phyloP scores from a whole-genome alignment of 2,113 vertebrate species.

The Trachemys scripta region DNA sequence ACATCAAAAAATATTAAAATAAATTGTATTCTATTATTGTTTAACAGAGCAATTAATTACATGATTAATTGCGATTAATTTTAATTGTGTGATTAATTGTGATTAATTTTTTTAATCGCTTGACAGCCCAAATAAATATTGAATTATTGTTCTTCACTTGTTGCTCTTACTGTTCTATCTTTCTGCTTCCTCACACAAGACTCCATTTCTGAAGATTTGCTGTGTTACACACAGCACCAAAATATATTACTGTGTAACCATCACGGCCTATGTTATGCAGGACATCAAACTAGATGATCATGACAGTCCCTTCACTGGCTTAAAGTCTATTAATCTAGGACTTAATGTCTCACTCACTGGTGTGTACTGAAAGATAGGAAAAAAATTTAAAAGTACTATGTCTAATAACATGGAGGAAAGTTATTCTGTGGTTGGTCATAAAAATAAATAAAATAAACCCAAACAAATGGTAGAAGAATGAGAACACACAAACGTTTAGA shows the following conservation, averaged over 20 bases:
- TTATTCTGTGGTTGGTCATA: not conserved
- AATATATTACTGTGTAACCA: not conserved
- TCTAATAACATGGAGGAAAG: not conserved
- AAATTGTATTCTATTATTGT: no score
- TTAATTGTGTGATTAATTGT: no score
- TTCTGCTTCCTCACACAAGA: not conserved
- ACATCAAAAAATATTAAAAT: no score
- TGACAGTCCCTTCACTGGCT: not conserved
- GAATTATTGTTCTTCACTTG: not conserved
- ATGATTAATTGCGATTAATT: no score
- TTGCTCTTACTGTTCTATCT: not conserved
- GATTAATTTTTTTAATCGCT: no score
- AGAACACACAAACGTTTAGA: not conserved
- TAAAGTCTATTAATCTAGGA: not conserved
- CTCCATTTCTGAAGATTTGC: not conserved
- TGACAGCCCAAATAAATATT: not conserved
- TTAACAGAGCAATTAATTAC: no score
- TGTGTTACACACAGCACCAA: not conserved
- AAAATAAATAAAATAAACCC: not conserved
- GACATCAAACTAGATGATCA: not conserved
- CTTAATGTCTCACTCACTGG: not conserved
- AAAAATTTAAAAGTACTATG: rapidly evolving
- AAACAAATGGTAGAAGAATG: not conserved
- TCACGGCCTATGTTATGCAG: not conserved
- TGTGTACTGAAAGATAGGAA: not conserved